phyloP scores from a whole-genome alignment of 1,140 invertebrate genomes.

The Drosophila burlai region DNA sequence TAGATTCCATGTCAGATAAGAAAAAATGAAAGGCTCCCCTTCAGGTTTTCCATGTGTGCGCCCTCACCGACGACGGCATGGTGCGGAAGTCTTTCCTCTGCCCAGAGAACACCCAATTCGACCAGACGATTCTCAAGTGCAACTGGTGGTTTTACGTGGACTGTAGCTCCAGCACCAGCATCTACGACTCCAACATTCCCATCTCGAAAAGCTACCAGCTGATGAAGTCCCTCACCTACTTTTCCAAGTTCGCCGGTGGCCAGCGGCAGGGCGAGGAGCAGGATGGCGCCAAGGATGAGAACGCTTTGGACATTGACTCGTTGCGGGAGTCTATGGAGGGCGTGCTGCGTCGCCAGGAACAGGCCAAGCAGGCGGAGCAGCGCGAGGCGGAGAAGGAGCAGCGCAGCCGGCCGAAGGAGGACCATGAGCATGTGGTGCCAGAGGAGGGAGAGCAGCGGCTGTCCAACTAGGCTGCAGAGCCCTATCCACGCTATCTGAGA shows the following conservation, averaged over 20 bases:
- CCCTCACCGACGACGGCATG: slow-evolving; percentile 93
- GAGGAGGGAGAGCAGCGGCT: slow-evolving; percentile 62
- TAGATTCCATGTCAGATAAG: background rate
- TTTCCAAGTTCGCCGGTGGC: slow-evolving; percentile 89
- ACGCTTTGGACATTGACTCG: slow-evolving; percentile 70
- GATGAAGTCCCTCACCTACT: slow-evolving; percentile 95
- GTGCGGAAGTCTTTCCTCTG: slow-evolving; percentile 96
- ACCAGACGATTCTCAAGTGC: slow-evolving; percentile 95
- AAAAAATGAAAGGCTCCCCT: background rate
- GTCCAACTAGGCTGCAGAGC: slow-evolving; percentile 58
- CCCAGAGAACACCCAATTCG: slow-evolving; percentile 94
- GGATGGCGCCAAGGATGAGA: slow-evolving; percentile 66
- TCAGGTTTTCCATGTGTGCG: slow-evolving; percentile 95
- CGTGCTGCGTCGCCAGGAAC: slow-evolving; percentile 61
- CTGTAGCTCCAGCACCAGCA: slow-evolving; percentile 91
- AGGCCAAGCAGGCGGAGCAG: slow-evolving; percentile 57
- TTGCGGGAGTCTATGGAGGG: slow-evolving; percentile 78
- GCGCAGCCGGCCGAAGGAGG: slow-evolving; percentile 46
- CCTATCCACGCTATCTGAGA: slow-evolving; percentile 71
- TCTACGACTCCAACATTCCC: slow-evolving; percentile 95
- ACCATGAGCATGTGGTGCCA: slow-evolving; percentile 68
- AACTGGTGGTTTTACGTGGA: slow-evolving; percentile 97
- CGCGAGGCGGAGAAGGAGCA: slow-evolving; percentile 27
- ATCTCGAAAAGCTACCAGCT: slow-evolving; percentile 96
- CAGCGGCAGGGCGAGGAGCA: slow-evolving; percentile 53